phyloP scores from a whole-genome alignment of 2,888 invertebrate genomes.

The Heliconius aoede region DNA sequence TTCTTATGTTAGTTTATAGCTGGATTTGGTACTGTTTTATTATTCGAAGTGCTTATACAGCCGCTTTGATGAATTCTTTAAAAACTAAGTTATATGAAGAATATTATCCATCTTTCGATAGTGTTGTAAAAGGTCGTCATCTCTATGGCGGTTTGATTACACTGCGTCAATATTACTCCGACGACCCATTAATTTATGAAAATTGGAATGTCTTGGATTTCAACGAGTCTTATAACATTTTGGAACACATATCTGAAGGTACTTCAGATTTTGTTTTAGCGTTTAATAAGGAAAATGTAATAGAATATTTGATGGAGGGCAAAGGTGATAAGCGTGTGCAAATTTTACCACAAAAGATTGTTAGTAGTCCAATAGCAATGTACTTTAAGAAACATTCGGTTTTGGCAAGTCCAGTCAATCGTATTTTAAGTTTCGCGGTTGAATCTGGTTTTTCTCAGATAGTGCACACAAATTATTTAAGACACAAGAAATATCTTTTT shows the following conservation, averaged over 20 bases:
- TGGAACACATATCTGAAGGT: conserved; percentile 58
- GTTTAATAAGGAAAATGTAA: conserved; percentile 57
- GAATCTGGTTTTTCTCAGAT: conserved; percentile 61
- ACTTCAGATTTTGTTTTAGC: conserved; percentile 61
- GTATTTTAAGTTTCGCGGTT: conserved; percentile 53
- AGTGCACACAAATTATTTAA: conserved; percentile 52
- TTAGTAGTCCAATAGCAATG: conserved; percentile 64
- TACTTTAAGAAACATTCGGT: conserved; percentile 62
- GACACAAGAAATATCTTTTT: conserved; percentile 49
- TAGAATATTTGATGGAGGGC: conserved; percentile 54
- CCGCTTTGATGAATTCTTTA: conserved; percentile 58
- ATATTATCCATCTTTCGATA: conserved; percentile 53
- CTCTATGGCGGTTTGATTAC: conserved; percentile 59
- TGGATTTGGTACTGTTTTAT: conserved; percentile 67
- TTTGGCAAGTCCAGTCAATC: conserved; percentile 53
- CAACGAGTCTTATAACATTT: conserved; percentile 44
- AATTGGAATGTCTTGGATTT: conserved; percentile 56
- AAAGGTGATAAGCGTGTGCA: conserved; percentile 58
- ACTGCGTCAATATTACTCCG: conserved; percentile 59
- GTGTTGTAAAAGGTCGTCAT: conserved; percentile 52
- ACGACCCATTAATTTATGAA: conserved; percentile 56
- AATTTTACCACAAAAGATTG: conserved; percentile 63
- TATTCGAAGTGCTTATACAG: conserved; percentile 65
- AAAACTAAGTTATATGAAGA: conserved; percentile 56
- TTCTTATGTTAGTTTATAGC: conserved; percentile 54